Conservation (phyloP, 2,113 vertebrate genomes). For the Sebastes schlegelii region DNA sequence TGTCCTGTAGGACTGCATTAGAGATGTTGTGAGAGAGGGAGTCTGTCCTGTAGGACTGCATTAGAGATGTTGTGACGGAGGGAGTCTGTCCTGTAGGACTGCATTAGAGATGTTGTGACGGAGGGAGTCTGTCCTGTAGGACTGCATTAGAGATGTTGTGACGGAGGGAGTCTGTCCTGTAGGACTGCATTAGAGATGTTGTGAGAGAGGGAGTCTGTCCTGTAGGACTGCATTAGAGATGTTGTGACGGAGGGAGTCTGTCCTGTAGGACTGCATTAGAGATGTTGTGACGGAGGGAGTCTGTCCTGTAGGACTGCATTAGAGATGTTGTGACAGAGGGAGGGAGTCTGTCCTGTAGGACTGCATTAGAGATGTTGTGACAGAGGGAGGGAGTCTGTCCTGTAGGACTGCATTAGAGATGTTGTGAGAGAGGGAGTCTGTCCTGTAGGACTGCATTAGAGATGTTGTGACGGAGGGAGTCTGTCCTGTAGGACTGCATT, state of each 20-base stretch:
- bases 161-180: slow-evolving; percentile 38
- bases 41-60: slow-evolving; percentile 51
- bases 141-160: slow-evolving; percentile 57
- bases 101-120: slow-evolving; percentile 53
- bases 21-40: slow-evolving; percentile 35
- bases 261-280: slow-evolving; percentile 62
- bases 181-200: slow-evolving; percentile 61
- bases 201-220: slow-evolving; percentile 29
- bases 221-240: slow-evolving; percentile 61
- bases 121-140: slow-evolving; percentile 46
- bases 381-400: no score
- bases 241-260: slow-evolving; percentile 11
- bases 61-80: slow-evolving; percentile 44
- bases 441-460: slow-evolving; percentile 62
- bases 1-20: slow-evolving; percentile 58
- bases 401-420: no score
- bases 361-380: slow-evolving; percentile 56
- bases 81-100: slow-evolving; percentile 51
- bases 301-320: slow-evolving; percentile 56
- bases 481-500: slow-evolving; percentile 56
- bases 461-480: slow-evolving; percentile 29
- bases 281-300: slow-evolving; percentile 31
- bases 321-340: slow-evolving; percentile 42
- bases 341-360: slow-evolving; percentile 46
- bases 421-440: no score